Evolutionary conservation across 2,888 invertebrate genomes (phyloP).

Genomic region (Mycalesis mineus): DNA sequence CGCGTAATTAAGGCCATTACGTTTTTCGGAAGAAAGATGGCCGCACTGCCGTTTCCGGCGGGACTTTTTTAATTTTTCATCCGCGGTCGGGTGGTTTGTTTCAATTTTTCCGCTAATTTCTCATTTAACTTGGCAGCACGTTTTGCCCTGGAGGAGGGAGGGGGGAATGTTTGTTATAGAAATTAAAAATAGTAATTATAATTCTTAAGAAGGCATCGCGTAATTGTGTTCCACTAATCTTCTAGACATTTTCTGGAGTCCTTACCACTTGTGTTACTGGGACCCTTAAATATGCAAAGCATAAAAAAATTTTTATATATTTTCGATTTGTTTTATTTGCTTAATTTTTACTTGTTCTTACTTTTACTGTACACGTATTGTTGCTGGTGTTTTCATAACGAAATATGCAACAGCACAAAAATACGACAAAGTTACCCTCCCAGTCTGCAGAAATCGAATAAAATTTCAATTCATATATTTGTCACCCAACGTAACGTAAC

Average conservation of each 20-base stretch:
- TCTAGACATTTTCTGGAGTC: too few species aligned
- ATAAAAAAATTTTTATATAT: too few species aligned
- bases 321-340: too few species aligned
- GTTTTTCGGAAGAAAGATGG: constrained; percentile 55
- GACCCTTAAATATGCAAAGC: too few species aligned
- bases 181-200: too few species aligned
- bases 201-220: too few species aligned
- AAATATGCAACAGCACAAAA: too few species aligned
- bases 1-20: constrained; percentile 59
- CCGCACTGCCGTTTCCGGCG: constrained; percentile 60
- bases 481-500: not conserved
- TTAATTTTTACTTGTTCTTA: too few species aligned
- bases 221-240: too few species aligned
- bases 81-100: constrained; percentile 59
- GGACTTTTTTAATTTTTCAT: constrained; percentile 68
- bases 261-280: too few species aligned
- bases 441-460: not conserved
- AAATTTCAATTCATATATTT: not conserved
- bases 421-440: not conserved
- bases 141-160: constrained; percentile 40
- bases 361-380: too few species aligned
- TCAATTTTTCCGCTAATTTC: constrained; percentile 67
- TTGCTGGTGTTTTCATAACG: too few species aligned
- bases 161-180: constrained; percentile 29
- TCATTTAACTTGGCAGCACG: constrained; percentile 63